Conservation (phyloP, 2,888 invertebrate genomes). For the Luperina testacea region DNA sequence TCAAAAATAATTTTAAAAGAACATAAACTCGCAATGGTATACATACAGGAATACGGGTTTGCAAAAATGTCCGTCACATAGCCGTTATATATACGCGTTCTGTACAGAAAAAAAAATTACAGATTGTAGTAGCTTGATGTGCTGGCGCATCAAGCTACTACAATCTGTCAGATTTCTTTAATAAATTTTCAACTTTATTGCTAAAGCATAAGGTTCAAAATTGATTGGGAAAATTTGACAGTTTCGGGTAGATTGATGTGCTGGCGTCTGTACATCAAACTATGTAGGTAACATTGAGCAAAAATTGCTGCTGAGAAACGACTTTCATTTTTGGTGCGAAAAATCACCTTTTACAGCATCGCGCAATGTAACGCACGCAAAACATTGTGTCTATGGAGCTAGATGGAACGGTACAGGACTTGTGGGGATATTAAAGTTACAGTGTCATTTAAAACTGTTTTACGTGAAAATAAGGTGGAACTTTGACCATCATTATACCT, state of each 20-base stretch:
- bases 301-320: not conserved
- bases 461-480: not conserved
- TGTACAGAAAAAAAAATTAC: no score
- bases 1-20: not conserved
- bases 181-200: no score
- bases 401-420: not conserved
- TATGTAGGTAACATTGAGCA: not conserved
- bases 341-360: not conserved
- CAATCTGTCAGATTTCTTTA: no score
- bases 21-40: not conserved
- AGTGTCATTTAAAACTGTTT: not conserved
- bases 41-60: not conserved
- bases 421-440: not conserved
- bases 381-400: not conserved
- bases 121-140: no score
- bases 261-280: not conserved
- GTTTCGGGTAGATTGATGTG: no score
- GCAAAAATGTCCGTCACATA: not conserved
- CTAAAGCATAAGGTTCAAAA: no score
- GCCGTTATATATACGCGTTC: not conserved
- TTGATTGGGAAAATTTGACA: no score
- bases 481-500: not conserved
- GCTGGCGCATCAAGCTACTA: no score
- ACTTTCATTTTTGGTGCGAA: not conserved
- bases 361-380: not conserved